A percentile compares a stretch with the other conserved stretches of the same genome.
These are phyloP conservation scores for Blastomussa wellsi DNA, from an alignment of 92 coral and sea anemone genomes.

Conservation along the genomic window DNA sequence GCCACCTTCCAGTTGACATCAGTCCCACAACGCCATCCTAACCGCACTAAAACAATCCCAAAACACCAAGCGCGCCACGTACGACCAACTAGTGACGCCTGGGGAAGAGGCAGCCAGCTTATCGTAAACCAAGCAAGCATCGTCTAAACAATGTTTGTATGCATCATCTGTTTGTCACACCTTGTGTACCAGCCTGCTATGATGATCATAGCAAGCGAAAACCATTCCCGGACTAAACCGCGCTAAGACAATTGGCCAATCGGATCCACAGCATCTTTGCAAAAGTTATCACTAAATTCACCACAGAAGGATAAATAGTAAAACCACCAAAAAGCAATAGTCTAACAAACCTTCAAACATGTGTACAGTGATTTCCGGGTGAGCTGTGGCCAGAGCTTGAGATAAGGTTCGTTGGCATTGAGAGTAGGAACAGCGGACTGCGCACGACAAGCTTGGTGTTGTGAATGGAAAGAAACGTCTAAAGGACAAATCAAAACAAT, in stretches of 20 bases:
- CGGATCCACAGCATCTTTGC: not conserved
- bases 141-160: no score
- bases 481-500: not conserved
- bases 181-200: no score
- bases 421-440: slow-evolving; percentile 88
- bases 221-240: no score
- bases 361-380: slow-evolving; percentile 95
- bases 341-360: slow-evolving; percentile 85
- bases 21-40: no score
- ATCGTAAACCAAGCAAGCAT: no score
- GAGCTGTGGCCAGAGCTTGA: slow-evolving; percentile 83
- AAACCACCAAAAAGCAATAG: not conserved
- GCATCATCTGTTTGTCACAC: no score
- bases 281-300: not conserved
- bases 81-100: no score
- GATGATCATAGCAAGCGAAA: not conserved
- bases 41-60: no score
- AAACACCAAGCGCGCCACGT: no score
- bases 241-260: not conserved
- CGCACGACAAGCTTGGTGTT: slow-evolving; percentile 87
- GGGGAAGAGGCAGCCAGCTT: no score
- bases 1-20: no score
- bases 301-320: not conserved
- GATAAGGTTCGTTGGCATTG: slow-evolving; percentile 87
- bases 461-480: slow-evolving; percentile 97